phyloP scores from a whole-genome alignment of 2,888 invertebrate genomes.

The Tanypteryx hageni region DNA sequence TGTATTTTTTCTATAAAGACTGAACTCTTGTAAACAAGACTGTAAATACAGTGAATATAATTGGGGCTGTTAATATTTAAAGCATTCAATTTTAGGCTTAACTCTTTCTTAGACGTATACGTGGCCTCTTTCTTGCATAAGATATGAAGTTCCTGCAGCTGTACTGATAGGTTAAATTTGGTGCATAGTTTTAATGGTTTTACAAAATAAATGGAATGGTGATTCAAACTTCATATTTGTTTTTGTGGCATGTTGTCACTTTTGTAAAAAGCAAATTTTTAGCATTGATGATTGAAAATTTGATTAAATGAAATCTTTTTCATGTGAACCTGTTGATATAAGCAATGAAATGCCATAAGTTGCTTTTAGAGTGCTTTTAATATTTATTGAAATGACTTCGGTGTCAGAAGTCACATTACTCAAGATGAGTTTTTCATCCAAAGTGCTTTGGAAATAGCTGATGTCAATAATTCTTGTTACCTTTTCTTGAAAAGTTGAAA shows the following conservation, averaged over 20 bases:
- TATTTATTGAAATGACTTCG: constrained; percentile 41
- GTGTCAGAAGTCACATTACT: constrained; percentile 12
- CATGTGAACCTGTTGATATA: background rate
- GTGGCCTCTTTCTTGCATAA: constrained; percentile 51
- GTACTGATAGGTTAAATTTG: constrained; percentile 60
- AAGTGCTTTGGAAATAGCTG: constrained; percentile 50
- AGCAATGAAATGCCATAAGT: constrained; percentile 51
- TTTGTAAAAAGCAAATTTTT: constrained; percentile 32
- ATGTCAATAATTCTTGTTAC: constrained; percentile 57
- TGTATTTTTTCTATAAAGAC: constrained; percentile 51
- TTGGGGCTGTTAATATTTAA: constrained; percentile 55
- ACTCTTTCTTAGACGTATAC: constrained; percentile 39
- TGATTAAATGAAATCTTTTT: constrained; percentile 37
- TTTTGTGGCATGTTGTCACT: constrained; percentile 61
- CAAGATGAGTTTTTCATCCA: constrained; percentile 38
- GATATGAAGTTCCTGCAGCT: constrained; percentile 51
- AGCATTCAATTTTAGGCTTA: constrained; percentile 45
- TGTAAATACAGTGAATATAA: constrained; percentile 57
- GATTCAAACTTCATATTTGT: constrained; percentile 51
- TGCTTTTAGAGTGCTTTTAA: constrained; percentile 59
- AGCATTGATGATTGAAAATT: constrained; percentile 29
- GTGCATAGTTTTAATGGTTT: constrained; percentile 43
- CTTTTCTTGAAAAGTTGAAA: constrained; percentile 44
- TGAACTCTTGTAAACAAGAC: constrained; percentile 62
- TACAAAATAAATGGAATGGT: constrained; percentile 25